Base-by-base conservation (phyloP, 2,797 vertebrate genomes). In the Hemitrygon akajei region DNA sequence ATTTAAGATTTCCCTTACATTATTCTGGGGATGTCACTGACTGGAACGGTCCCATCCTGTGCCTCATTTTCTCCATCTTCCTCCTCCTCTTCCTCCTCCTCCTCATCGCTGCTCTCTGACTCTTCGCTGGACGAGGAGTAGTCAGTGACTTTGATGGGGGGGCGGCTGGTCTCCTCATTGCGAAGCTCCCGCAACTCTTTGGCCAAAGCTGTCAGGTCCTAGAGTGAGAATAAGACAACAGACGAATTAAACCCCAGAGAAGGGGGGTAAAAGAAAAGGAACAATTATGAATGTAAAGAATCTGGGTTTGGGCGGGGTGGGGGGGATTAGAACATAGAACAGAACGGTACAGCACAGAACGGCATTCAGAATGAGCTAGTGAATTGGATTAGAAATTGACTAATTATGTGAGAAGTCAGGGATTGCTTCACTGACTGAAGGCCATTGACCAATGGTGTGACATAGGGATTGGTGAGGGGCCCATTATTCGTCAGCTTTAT, bases 121-220 rank as follows among this genome's bases (percentile, higher is more conserved):
- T 99, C 98, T 94, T 99, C 99, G 0, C 99, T 99, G 95, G 98
- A 99, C 0, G 99, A 99, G 2, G 99, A 99, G 95, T 99, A 99
- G 96, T 99, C 98, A 0, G 98, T 99, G 96, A 99, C 99, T 95
- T 99, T 99, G 96, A 98, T 98, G 0, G 99, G 97, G 0, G 98
- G 98, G 0, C 99, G 98, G 94, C 98, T 98, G 79, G 98, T 98
- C 93, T 99, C 98, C 18, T 98, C 98, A 86, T 98, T 98, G 20
- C 99, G 97, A 94, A 99, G 97, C 95, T 99, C 99, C 79, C 98
- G 95, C 94, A 99, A 95, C 96, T 99, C 99, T 97, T 99, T 99
- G 95, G 99, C 99, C 96, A 99, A 96, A 89, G 99, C 98, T 1
- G 98, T 99, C 97, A 99, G 97, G 95, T 99, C 99, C 99, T 99